Evolutionary conservation across 1,140 invertebrate genomes (phyloP).

Genomic region (Bombus polaris): DNA sequence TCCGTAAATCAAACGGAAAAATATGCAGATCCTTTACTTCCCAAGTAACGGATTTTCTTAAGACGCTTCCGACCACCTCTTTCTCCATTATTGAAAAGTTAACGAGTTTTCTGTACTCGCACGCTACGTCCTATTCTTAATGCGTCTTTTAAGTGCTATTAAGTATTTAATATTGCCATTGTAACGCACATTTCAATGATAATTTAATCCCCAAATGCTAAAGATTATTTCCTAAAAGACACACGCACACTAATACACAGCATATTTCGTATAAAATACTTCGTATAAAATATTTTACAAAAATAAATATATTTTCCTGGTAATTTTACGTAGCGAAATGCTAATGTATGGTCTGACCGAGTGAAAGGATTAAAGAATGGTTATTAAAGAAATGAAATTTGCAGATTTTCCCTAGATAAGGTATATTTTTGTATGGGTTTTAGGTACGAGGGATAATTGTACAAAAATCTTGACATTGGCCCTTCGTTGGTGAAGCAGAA

Average conservation of each 20-base stretch:
- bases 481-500: rapidly evolving
- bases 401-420: rapidly evolving
- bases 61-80: rapidly evolving
- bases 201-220: too few species aligned
- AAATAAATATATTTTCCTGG: too few species aligned
- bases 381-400: too few species aligned
- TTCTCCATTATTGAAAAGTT: rapidly evolving
- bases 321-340: rapidly evolving
- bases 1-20: neutral
- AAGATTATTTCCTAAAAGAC: too few species aligned
- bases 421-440: rapidly evolving
- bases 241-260: too few species aligned
- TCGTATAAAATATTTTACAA: too few species aligned
- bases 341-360: rapidly evolving
- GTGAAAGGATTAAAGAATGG: too few species aligned
- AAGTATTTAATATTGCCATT: rapidly evolving
- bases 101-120: too few species aligned
- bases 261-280: too few species aligned
- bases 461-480: rapidly evolving
- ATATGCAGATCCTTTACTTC: neutral
- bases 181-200: too few species aligned
- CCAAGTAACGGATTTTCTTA: neutral
- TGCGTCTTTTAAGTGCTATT: rapidly evolving
- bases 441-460: rapidly evolving
- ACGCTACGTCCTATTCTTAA: rapidly evolving